Evolutionary conservation across 1,140 invertebrate species (phyloP), one percentile per base, ranked within the genome.

Genomic region (Orussus abietinus): DNA sequence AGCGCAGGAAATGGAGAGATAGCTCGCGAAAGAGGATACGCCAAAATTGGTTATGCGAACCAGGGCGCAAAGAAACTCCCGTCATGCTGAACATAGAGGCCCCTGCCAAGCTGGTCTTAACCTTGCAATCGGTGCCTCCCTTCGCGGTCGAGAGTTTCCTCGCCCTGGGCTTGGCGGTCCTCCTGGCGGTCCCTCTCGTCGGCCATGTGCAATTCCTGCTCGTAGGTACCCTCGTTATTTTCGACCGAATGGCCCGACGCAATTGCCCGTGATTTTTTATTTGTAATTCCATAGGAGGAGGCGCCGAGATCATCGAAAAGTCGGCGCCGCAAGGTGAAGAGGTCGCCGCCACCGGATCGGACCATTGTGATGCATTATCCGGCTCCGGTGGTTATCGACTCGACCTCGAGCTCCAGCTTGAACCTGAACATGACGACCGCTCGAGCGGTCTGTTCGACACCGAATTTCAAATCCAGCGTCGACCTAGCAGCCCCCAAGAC

Each of bases 111-210:
- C 49, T 58, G 29, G 48, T 58, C 17, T 33, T 67, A 62, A 67
- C 59, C 55, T 48, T 64, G 11, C 53, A 58, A 43, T 57, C 52
- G 34, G 34, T 62, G 10, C 54, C 68, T 5, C 58, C 61, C 9
- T 59, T 60, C 37, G 34, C 69, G 6, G 22, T 59, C 7, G 68
- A 72, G 34, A 62, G 44, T 14, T 34, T 55, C 15, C 43, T 69
- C 28, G 64, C 58, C 14, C 20, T 69, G 34, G 38, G 51, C 18
- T 38, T 72, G 20, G 57, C 57, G 3, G 13, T 68, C 21, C 29
- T 67, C 1, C 45, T 72, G 28, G 60, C 66, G 9, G 32, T 63
- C 5, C 69, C 66, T 13, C 35, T 72, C 17, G 53, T 71, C 41
- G 41, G 39, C 6, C 57, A 52, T 21, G 17, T 62, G 20, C 51